Percentiles rank a stretch among this genome's conserved stretches.
These are phyloP conservation scores for Cheilosia urbana DNA, from an alignment of 2,888 invertebrate genomes.

Conservation along the genomic window DNA sequence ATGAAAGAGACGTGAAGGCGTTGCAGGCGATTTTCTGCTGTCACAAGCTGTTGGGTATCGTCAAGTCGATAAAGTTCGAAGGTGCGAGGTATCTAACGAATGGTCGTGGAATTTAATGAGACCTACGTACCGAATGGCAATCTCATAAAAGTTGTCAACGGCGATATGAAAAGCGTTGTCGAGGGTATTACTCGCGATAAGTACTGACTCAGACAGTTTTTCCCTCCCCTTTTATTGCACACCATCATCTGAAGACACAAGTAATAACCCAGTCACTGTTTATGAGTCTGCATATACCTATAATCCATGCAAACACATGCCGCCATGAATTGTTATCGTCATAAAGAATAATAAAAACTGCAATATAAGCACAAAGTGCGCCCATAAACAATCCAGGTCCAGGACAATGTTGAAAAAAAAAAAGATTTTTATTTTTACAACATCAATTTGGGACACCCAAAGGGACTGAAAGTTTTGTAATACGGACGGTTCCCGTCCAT, in stretches of 20 bases:
- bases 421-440: slow-evolving; percentile 25
- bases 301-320: slow-evolving; percentile 19
- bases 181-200: too few species aligned
- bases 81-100: background rate
- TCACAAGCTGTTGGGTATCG: slow-evolving; percentile 17
- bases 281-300: background rate
- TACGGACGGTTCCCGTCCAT: slow-evolving; percentile 4
- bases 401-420: background rate
- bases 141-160: background rate
- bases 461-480: slow-evolving; percentile 5
- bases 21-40: background rate
- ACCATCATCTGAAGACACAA: too few species aligned
- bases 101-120: background rate
- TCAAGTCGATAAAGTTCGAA: slow-evolving; percentile 15
- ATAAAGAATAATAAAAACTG: slow-evolving; percentile 46
- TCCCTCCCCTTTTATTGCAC: too few species aligned
- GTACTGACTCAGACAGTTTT: too few species aligned
- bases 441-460: slow-evolving; percentile 16
- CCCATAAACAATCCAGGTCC: slow-evolving; percentile 9
- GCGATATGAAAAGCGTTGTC: too few species aligned
- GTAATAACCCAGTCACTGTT: background rate
- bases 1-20: background rate
- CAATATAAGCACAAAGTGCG: slow-evolving; percentile 38
- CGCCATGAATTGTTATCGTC: slow-evolving; percentile 7
- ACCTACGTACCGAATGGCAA: background rate